Conservation (phyloP, 2,113 vertebrate genomes). For the Ailuropoda melanoleuca region DNA sequence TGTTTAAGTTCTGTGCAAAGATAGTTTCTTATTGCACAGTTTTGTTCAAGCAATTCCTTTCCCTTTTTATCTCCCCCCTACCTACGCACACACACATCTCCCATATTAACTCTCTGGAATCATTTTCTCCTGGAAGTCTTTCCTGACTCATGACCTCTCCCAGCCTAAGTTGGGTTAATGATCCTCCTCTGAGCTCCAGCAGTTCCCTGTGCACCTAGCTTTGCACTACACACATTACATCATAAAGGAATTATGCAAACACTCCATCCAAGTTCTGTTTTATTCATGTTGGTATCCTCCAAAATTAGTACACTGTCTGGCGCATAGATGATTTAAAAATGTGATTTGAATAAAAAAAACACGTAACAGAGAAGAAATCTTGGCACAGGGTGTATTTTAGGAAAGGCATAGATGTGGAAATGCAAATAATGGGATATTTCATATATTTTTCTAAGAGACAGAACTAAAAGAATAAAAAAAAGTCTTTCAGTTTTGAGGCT, state of each 20-base stretch:
- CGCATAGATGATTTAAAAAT: neutral
- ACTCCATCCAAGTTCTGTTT: conserved; percentile 6
- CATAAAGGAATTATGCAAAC: neutral
- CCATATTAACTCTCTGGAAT: neutral
- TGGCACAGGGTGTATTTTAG: neutral
- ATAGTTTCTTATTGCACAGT: neutral
- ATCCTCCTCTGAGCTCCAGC: neutral
- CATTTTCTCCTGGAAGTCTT: conserved; percentile 41
- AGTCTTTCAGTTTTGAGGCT: neutral
- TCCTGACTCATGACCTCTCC: neutral
- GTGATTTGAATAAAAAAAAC: conserved; percentile 18
- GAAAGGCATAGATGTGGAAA: neutral
- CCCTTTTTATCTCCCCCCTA: neutral
- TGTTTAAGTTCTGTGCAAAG: conserved; percentile 2
- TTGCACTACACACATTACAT: neutral
- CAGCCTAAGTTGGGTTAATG: neutral
- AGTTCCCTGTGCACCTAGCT: neutral
- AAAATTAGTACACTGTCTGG: neutral
- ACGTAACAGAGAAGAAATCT: neutral
- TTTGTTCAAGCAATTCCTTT: neutral
- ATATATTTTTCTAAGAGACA: neutral
- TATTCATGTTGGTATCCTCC: neutral
- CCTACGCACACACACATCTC: neutral
- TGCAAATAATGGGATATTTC: neutral
- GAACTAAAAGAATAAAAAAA: neutral